phyloP scores from a whole-genome alignment of 2,888 invertebrate species.

The Nemotelus pantherinus region DNA sequence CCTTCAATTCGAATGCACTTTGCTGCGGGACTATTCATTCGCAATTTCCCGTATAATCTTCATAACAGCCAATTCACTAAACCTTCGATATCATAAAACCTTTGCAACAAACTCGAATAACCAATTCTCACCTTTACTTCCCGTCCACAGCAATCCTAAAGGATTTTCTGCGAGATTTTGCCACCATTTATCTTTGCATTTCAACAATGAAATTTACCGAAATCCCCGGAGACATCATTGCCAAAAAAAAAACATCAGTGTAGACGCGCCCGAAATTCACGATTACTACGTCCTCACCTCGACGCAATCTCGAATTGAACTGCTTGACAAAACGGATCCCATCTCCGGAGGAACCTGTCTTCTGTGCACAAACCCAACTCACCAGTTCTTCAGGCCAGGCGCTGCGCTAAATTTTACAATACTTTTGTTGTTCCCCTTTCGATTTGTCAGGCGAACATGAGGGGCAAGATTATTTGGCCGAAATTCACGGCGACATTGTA shows the following conservation, averaged over 20 bases:
- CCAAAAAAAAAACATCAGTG: not conserved
- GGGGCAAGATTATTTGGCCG: not conserved
- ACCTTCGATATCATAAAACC: too few species aligned
- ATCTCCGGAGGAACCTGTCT: constrained; percentile 42
- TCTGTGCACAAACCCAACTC: constrained; percentile 13
- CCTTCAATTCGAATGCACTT: not conserved
- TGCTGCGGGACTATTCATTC: constrained; percentile 10
- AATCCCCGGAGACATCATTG: constrained; percentile 27
- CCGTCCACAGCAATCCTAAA: too few species aligned
- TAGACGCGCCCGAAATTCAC: constrained; percentile 17
- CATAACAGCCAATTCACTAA: too few species aligned
- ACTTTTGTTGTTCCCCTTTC: not conserved
- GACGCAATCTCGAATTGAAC: constrained; percentile 45
- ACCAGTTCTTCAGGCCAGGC: constrained; percentile 3
- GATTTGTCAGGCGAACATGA: too few species aligned
- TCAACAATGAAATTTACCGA: not conserved
- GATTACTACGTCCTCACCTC: constrained; percentile 32
- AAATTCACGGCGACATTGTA: not conserved
- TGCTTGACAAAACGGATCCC: constrained; percentile 44
- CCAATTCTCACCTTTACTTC: too few species aligned
- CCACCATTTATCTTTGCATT: too few species aligned
- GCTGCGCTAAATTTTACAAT: not conserved
- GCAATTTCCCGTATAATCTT: constrained; percentile 7
- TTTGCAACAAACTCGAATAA: too few species aligned
- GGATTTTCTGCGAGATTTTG: too few species aligned